These are phyloP conservation scores for Solea senegalensis DNA, from an alignment of 2,113 vertebrate genomes.

Conservation along the genomic window DNA sequence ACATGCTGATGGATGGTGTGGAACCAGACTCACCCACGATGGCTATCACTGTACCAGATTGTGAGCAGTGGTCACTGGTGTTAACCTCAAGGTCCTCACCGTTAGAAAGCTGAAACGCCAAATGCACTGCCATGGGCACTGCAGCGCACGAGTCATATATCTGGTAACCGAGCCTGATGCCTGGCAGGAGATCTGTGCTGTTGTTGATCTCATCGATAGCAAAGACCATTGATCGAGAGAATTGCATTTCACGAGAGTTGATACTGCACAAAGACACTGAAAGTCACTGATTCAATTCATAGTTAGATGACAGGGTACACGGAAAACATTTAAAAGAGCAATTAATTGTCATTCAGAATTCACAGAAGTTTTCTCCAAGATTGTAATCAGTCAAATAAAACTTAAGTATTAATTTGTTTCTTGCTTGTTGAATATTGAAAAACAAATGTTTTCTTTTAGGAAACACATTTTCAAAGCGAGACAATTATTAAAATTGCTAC, in stretches of 20 bases:
- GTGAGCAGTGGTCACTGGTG: constrained; percentile 26
- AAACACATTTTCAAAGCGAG: too few relatives aligned
- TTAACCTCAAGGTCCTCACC: constrained; percentile 41
- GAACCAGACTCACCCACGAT: constrained; percentile 76
- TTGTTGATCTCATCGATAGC: constrained; percentile 81
- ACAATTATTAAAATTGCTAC: too few relatives aligned
- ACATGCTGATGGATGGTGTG: constrained; percentile 75
- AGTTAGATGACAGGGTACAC: too few relatives aligned
- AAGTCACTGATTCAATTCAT: too few relatives aligned
- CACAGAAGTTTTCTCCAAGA: too few relatives aligned
- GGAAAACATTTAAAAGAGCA: too few relatives aligned
- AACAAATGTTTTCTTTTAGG: too few relatives aligned
- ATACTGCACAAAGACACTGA: constrained; percentile 49
- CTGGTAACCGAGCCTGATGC: constrained; percentile 70
- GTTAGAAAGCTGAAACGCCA: constrained; percentile 69
- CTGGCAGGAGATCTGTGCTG: constrained; percentile 68
- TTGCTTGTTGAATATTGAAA: too few relatives aligned
- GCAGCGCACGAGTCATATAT: constrained; percentile 76
- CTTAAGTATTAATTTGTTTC: too few relatives aligned
- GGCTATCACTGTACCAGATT: constrained; percentile 48
- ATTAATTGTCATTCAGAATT: too few relatives aligned
- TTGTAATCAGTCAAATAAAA: too few relatives aligned
- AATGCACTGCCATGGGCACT: constrained; percentile 53
- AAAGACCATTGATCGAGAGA: constrained; percentile 72
- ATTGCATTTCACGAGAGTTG: constrained; percentile 64